Percentiles rank a stretch among this genome's conserved stretches.
These are phyloP conservation scores for Emberiza fucata DNA, from an alignment of 2,113 vertebrate genomes.

Conservation along the genomic window DNA sequence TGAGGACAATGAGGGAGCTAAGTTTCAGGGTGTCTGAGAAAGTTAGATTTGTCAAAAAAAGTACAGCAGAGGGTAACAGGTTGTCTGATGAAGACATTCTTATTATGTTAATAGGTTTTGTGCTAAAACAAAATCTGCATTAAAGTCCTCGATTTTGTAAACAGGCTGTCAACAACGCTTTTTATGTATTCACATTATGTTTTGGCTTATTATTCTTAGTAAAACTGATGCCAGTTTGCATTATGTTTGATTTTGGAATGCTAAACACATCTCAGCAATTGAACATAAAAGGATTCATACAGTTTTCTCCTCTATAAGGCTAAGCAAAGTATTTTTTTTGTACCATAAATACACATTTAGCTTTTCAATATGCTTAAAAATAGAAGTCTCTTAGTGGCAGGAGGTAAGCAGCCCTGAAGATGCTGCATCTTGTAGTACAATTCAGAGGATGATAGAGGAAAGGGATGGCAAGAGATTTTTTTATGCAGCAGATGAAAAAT, in stretches of 20 bases:
- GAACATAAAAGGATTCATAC: background rate
- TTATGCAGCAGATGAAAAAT: background rate
- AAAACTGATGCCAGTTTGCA: background rate
- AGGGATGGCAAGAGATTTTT: background rate
- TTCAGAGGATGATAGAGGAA: background rate
- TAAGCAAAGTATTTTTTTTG: background rate
- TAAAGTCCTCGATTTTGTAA: constrained; percentile 27
- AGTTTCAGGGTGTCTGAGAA: background rate
- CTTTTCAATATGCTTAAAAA: background rate
- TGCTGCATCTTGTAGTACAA: background rate
- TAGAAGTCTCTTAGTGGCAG: background rate
- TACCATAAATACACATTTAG: background rate
- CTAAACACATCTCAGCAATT: background rate
- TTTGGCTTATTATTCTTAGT: constrained; percentile 17
- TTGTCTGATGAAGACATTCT: background rate
- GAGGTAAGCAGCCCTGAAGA: background rate
- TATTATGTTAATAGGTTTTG: background rate
- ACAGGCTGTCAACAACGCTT: constrained; percentile 29
- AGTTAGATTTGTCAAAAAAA: background rate
- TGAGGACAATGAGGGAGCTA: background rate
- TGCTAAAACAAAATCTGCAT: constrained; percentile 8
- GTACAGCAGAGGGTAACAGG: background rate
- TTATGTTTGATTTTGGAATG: background rate
- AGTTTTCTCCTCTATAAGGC: background rate
- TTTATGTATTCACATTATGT: background rate